phyloP scores from a whole-genome alignment of 2,113 vertebrate species.

The Corvus cornix region DNA sequence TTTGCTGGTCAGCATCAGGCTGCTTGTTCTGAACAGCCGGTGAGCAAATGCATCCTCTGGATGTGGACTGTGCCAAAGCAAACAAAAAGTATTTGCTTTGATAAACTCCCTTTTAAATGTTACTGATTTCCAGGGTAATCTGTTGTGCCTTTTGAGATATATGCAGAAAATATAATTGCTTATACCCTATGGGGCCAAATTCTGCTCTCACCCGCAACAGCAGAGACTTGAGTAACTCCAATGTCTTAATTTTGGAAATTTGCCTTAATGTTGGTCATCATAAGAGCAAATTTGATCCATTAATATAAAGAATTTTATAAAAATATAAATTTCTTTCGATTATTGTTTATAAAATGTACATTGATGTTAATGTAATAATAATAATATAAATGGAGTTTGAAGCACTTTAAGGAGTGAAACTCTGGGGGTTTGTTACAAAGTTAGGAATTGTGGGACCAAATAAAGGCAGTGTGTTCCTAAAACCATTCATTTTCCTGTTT shows the following conservation, averaged over 20 bases:
- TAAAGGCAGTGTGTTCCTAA: conserved; percentile 54
- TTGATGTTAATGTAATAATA: conserved; percentile 49
- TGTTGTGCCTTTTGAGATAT: neutral
- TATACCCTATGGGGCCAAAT: neutral
- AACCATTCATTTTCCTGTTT: neutral
- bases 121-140: neutral
- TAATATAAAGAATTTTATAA: conserved; percentile 36
- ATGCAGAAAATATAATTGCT: conserved; percentile 17
- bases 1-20: neutral
- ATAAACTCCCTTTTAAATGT: neutral
- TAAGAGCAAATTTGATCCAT: conserved; percentile 26
- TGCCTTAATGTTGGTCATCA: neutral
- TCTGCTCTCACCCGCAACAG: conserved; percentile 11
- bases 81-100: neutral
- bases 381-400: conserved; percentile 69
- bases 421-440: conserved; percentile 30
- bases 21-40: neutral
- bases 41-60: conserved; percentile 1
- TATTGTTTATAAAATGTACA: conserved; percentile 47
- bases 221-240: neutral
- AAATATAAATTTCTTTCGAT: conserved; percentile 38
- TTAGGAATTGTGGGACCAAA: conserved; percentile 58
- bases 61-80: neutral
- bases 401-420: conserved; percentile 71
- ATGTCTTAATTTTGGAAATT: neutral